phyloP scores from a whole-genome alignment of 2,113 vertebrate genomes.

The Passer montanus region DNA sequence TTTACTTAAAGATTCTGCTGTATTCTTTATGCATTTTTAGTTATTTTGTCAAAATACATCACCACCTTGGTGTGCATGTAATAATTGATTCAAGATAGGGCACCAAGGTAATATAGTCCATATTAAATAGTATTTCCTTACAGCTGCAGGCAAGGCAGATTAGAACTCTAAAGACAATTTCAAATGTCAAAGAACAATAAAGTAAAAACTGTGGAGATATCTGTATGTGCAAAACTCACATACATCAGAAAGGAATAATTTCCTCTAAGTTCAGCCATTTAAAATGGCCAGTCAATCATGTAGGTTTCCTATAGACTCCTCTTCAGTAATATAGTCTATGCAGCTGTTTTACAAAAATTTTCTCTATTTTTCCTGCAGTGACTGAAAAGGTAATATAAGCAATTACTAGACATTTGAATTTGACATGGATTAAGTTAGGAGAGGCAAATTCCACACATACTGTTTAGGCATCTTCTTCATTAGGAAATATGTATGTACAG shows the following conservation, averaged over 20 bases:
- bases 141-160: neutral
- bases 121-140: neutral
- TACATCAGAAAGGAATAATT: neutral
- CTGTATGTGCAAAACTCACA: neutral
- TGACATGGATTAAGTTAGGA: neutral
- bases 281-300: neutral
- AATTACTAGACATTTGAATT: neutral
- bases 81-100: neutral
- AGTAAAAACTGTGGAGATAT: neutral
- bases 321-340: neutral
- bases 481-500: neutral
- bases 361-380: neutral
- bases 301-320: neutral
- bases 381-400: neutral
- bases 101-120: neutral
- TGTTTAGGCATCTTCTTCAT: conserved; percentile 2
- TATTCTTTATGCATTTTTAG: neutral
- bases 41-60: neutral
- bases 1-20: neutral
- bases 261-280: neutral
- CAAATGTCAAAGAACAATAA: neutral
- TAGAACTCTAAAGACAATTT: neutral
- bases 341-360: neutral
- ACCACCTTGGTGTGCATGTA: neutral
- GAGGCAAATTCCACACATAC: neutral